A percentile compares a stretch with the other conserved stretches of the same genome.
Conservation (phyloP, 2,888 invertebrate genomes). For the Tetranychus truncatus region DNA sequence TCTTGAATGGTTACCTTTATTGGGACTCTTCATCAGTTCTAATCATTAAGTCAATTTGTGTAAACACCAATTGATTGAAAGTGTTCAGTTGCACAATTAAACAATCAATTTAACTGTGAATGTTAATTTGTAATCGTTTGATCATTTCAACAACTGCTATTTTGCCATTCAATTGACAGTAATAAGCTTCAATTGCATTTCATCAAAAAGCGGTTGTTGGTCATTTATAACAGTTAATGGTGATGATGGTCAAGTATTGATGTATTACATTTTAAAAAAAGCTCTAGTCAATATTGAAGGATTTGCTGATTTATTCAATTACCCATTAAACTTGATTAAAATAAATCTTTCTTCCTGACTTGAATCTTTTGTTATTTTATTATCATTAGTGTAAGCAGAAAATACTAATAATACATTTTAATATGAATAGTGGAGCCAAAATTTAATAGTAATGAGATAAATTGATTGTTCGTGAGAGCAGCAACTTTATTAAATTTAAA, state of each 20-base stretch:
- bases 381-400: background rate
- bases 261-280: background rate
- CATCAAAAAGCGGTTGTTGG: background rate
- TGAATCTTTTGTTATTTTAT: background rate
- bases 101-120: background rate
- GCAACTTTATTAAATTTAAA: background rate
- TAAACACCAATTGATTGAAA: too few species aligned
- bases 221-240: background rate
- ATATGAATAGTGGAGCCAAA: background rate
- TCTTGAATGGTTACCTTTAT: too few species aligned
- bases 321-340: background rate
- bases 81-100: too few species aligned
- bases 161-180: too few species aligned
- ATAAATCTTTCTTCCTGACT: background rate
- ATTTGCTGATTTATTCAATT: background rate
- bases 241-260: background rate
- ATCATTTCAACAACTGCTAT: background rate
- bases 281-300: too few species aligned
- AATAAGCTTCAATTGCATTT: too few species aligned
- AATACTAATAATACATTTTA: slow-evolving; percentile 4
- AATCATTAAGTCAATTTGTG: too few species aligned
- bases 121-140: background rate
- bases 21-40: too few species aligned
- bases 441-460: background rate
- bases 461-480: background rate